Base-by-base conservation (phyloP, 2,113 vertebrate genomes). In the Aegithalos caudatus region DNA sequence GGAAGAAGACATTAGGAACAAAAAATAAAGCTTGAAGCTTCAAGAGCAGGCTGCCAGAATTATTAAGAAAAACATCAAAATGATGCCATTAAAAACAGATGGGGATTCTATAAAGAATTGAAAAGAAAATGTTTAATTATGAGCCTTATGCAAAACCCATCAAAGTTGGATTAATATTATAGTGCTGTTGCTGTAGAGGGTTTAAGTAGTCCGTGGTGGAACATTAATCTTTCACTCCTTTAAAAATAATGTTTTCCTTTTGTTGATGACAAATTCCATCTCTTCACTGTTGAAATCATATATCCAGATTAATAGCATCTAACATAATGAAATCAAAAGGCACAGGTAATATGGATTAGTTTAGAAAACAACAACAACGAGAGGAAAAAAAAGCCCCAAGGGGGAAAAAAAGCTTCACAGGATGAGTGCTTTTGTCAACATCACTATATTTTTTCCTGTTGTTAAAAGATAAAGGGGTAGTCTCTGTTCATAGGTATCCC, bases 81-180 rank as follows among this genome's bases (percentile, higher is more conserved):
- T 97, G 97, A 98, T 98, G 98, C 98, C 98, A 98, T 98, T 97
- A 98, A 98, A 98, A 98, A 98, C 98, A 98, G 97, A 98, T 98
- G 98, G 97, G 97, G 98, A 98, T 98, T 98, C 97, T 98, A 97
- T 97, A 98, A 98, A 97, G 97, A 95, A 97, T 97, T 93, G 97
- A 98, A 98, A 98, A 98, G 98, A 98, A 98, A 98, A 98, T 98
- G 98, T 98, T 98, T 98, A 98, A 98, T 98, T 98, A 98, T 98
- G 97, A 95, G 47, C 97, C 91, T 95, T 98, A 98, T 98, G 98
- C 97, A 97, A 98, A 98, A 98, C 97, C 97, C 98, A 98, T 98
- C 97, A 98, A 83, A 86, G 92, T 97, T 97, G 97, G 97, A 97
- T 98, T 98, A 97, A 98, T 98, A 97, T 97, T 94, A 91, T 96